Percentiles rank a stretch among this genome's conserved stretches.
Evolutionary conservation across 2,888 invertebrate species (phyloP).

Genomic region (Drosophila anceps): DNA sequence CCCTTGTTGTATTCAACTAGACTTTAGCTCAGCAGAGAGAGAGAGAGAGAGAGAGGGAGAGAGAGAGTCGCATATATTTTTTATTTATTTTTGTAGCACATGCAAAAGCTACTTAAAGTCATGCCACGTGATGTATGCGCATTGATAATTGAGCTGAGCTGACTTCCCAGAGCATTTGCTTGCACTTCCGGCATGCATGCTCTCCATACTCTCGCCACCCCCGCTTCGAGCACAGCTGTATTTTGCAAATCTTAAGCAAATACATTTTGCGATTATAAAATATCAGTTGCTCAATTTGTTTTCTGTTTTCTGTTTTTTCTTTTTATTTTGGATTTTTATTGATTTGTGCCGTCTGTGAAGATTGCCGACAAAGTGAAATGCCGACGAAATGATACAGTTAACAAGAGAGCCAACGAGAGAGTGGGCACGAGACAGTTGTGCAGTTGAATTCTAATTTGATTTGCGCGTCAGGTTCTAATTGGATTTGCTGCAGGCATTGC

Average conservation of each 20-base stretch:
- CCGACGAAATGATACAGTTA: constrained; percentile 36
- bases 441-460: constrained; percentile 68
- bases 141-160: constrained; percentile 40
- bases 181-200: constrained; percentile 29
- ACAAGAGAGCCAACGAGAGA: neutral
- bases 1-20: constrained; percentile 30
- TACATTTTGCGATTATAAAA: constrained; percentile 16
- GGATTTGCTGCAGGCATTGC: constrained; percentile 62
- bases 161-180: constrained; percentile 10
- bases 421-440: constrained; percentile 6
- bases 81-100: constrained; percentile 5
- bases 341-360: constrained; percentile 48
- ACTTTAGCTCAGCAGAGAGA: neutral
- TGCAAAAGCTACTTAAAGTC: constrained; percentile 60
- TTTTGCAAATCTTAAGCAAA: constrained; percentile 40
- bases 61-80: constrained; percentile 3
- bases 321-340: constrained; percentile 31
- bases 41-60: accelerated
- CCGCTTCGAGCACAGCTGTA: constrained; percentile 1
- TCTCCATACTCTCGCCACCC: neutral
- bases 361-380: constrained; percentile 45
- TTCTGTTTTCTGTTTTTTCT: neutral
- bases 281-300: constrained; percentile 13
- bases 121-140: constrained; percentile 52
- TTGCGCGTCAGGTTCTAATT: constrained; percentile 74